Conservation (phyloP, 1,140 invertebrate genomes). For the Coboldia fuscipes region DNA sequence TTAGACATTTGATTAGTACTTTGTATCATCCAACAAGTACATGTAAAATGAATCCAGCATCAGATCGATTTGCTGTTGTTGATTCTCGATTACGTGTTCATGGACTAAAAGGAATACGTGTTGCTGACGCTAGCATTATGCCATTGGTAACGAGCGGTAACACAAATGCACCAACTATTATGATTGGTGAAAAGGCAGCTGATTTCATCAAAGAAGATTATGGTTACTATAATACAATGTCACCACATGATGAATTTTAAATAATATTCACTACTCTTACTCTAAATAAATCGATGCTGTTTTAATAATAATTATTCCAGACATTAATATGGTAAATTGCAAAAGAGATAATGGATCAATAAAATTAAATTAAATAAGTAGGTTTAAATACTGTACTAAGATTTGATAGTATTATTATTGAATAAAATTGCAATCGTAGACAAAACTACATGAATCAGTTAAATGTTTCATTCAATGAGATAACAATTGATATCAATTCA, state of each 20-base stretch:
- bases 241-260: neutral
- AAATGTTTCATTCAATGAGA: no score
- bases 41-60: slow-evolving; percentile 17
- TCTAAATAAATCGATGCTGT: no score
- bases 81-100: slow-evolving; percentile 29
- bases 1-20: slow-evolving; percentile 9
- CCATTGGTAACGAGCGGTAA: slow-evolving; percentile 48
- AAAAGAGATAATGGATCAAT: no score
- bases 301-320: no score
- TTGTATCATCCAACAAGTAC: slow-evolving; percentile 21
- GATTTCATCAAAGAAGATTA: slow-evolving; percentile 44
- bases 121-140: slow-evolving; percentile 39
- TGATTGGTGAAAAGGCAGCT: slow-evolving; percentile 56
- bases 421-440: no score
- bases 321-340: no score
- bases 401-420: no score
- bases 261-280: no score
- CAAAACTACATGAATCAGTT: no score
- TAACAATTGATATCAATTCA: no score
- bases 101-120: slow-evolving; percentile 28
- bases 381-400: no score
- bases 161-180: slow-evolving; percentile 53
- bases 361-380: no score
- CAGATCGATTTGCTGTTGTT: slow-evolving; percentile 18
- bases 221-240: slow-evolving; percentile 5